Evolutionary conservation across 1,140 invertebrate species (phyloP), one percentile per base, ranked within the genome.

Genomic region (Ephestia elutella): DNA sequence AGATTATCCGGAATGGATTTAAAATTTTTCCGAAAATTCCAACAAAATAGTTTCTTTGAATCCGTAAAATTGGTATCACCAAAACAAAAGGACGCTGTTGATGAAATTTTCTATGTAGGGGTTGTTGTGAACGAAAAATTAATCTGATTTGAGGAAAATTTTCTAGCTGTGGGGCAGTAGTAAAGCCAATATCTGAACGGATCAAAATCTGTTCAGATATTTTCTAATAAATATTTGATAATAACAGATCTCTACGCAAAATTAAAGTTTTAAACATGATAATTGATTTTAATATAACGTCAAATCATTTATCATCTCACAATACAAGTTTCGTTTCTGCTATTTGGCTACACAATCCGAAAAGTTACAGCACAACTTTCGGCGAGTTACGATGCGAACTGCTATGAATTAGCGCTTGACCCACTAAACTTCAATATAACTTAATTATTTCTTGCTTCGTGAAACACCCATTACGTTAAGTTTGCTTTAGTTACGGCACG

Each of bases 371-470:
- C 5, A 44, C 2, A 44, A 44, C 38, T 44, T 44, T 44, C 2
- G n/a, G n/a, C 38, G 15, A 32, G 8, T 10, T 15, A 17, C 13
- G n/a, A 44, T 13, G 15, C 38, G n/a, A 44, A 44, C 38, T 44
- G 38, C 13, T 44, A 44, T 44, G 38, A 44, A 44, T 44, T 44
- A 44, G 38, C 38, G 38, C 38, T 44, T 44, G 38, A 44, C 38
- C 38, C 38, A 15, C 38, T 44, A 44, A 44, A 44, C 38, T 44
- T 44, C 38, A 44, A 44, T 44, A 44, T 44, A 44, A 44, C 38
- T 44, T 44, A 44, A 44, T 44, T 44, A 44, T 44, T 44, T 44
- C 38, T 44, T 44, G 38, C 38, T 44, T 17, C 38, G 15, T 15
- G 38, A 15, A 44, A 44, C 38, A 44, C 38, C 38, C 38, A 44